Percentiles rank a stretch among this genome's conserved stretches.
phyloP scores from a whole-genome alignment of 2,113 vertebrate species.

The Trematocara zebra region DNA sequence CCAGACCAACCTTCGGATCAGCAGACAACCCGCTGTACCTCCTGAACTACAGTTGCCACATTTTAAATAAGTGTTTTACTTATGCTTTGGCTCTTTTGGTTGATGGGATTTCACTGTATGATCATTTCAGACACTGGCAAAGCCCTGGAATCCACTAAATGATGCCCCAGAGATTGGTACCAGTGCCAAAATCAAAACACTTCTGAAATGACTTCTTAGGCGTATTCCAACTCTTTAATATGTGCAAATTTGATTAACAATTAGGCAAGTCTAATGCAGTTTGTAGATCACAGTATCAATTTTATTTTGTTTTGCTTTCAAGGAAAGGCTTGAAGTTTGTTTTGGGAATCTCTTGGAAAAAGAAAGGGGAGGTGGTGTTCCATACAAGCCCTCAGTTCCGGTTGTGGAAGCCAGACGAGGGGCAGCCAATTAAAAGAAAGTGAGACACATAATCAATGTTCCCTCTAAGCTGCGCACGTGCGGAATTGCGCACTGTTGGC shows the following conservation, averaged over 20 bases:
- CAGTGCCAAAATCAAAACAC: neutral
- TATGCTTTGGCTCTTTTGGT: accelerated
- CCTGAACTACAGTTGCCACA: neutral
- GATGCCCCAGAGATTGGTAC: neutral
- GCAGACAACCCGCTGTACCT: neutral
- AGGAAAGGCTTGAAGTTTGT: accelerated
- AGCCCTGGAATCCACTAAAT: neutral
- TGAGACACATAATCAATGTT: neutral
- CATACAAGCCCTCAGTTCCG: accelerated
- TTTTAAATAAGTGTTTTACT: neutral
- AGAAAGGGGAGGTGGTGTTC: neutral
- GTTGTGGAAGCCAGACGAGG: neutral
- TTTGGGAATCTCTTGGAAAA: accelerated
- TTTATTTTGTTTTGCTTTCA: neutral
- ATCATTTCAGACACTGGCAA: neutral
- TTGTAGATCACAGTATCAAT: accelerated
- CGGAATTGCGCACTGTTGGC: too few relatives aligned
- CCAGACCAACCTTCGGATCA: neutral
- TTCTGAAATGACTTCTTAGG: neutral
- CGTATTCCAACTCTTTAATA: neutral
- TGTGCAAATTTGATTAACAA: neutral
- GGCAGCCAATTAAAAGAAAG: neutral
- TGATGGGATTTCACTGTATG: neutral
- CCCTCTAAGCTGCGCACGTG: too few relatives aligned
- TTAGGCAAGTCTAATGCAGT: neutral